Conservation (phyloP, 2,113 vertebrate genomes). For the Heptranchias perlo region DNA sequence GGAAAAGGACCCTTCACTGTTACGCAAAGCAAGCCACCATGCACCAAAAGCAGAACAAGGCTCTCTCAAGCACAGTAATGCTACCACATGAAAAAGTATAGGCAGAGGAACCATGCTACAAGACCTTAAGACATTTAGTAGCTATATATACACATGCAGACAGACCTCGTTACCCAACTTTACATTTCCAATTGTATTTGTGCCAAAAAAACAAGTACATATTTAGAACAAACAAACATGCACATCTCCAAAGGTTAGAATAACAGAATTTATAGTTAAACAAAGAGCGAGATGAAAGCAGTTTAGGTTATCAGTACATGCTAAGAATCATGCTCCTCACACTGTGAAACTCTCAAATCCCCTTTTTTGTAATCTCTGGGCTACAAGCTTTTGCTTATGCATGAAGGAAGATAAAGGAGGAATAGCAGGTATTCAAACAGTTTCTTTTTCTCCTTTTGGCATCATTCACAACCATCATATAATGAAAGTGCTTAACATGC, state of each 20-base stretch:
- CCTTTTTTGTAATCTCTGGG: not conserved
- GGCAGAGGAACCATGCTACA: not conserved
- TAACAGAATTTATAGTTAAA: not conserved
- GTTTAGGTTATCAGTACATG: not conserved
- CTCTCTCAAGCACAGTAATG: not conserved
- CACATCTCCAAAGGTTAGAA: not conserved
- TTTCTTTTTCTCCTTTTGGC: not conserved
- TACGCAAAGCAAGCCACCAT: conserved; percentile 13
- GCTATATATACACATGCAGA: not conserved
- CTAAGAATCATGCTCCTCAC: not conserved
- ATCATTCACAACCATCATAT: not conserved
- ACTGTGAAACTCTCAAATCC: not conserved
- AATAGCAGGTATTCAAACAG: not conserved
- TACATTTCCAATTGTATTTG: not conserved
- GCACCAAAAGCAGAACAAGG: not conserved
- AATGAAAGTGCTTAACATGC: not conserved
- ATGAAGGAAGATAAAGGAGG: not conserved
- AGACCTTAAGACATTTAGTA: conserved; percentile 26
- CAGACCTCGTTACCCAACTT: not conserved
- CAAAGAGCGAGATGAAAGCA: not conserved
- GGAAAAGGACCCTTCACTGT: not conserved
- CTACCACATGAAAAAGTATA: not conserved
- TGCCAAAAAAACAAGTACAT: not conserved
- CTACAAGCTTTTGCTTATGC: not conserved
- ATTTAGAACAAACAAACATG: not conserved